phyloP scores from a whole-genome alignment of 2,888 invertebrate genomes.

The Tuberolachnus salignus region DNA sequence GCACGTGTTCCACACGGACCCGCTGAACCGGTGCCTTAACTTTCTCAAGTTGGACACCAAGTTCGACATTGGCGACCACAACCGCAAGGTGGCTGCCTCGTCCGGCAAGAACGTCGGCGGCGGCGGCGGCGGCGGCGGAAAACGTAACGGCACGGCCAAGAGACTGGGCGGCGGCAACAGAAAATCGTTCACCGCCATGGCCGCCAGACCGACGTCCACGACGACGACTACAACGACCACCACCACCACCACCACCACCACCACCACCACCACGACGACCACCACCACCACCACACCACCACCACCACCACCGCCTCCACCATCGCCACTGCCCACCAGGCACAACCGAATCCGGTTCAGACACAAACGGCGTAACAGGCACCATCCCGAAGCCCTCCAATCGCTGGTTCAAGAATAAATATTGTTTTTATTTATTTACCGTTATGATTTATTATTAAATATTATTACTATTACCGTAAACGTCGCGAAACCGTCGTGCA shows the following conservation, averaged over 20 bases:
- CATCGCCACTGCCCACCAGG: slow-evolving; percentile 12
- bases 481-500: no score
- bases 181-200: neutral
- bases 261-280: slow-evolving; percentile 19
- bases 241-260: slow-evolving; percentile 31
- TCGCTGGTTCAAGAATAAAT: slow-evolving; percentile 36
- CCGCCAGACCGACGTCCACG: slow-evolving; percentile 32
- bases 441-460: slow-evolving; percentile 17
- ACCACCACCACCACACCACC: slow-evolving; percentile 19
- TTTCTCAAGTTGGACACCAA: slow-evolving; percentile 71
- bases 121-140: slow-evolving; percentile 43
- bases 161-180: neutral
- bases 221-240: slow-evolving; percentile 46
- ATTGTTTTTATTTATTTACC: neutral
- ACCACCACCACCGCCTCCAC: slow-evolving; percentile 31
- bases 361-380: slow-evolving; percentile 33
- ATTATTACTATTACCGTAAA: slow-evolving; percentile 1
- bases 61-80: slow-evolving; percentile 71
- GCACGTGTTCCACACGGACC: slow-evolving; percentile 63
- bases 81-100: slow-evolving; percentile 65
- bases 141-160: slow-evolving; percentile 30
- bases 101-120: slow-evolving; percentile 56
- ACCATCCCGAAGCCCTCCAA: slow-evolving; percentile 33
- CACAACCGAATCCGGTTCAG: slow-evolving; percentile 51
- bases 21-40: slow-evolving; percentile 67